Conservation (phyloP, 1,140 invertebrate genomes). For the Nasonia longicornis region DNA sequence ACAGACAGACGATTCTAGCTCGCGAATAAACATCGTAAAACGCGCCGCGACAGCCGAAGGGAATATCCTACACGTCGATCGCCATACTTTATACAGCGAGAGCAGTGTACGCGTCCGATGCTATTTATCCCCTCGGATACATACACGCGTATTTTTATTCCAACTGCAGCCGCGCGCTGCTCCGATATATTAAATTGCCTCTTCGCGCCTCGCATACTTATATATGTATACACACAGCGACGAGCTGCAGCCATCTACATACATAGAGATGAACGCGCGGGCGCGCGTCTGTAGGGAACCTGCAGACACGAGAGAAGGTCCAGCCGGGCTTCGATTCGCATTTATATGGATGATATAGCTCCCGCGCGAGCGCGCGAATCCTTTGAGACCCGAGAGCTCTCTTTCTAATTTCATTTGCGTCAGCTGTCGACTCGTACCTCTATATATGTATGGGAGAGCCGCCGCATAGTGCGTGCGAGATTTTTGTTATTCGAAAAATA, state of each 20-base stretch:
- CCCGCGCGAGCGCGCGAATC: not conserved
- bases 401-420: conserved; percentile 20
- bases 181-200: conserved; percentile 21
- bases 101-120: too few relatives aligned
- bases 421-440: not conserved
- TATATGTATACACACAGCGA: too few relatives aligned
- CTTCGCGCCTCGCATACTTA: not conserved
- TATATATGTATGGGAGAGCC: not conserved
- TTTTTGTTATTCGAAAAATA: not conserved
- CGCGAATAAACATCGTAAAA: not conserved
- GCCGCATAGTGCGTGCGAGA: not conserved
- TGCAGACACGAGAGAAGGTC: too few relatives aligned
- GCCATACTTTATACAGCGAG: not conserved
- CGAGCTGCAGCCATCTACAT: not conserved
- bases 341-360: conserved; percentile 15
- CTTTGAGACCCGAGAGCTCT: conserved; percentile 2
- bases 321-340: too few relatives aligned
- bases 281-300: not conserved
- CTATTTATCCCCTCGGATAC: not conserved
- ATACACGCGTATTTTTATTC: not conserved
- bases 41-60: not conserved
- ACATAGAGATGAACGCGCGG: conserved; percentile 18
- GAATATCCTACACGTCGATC: not conserved
- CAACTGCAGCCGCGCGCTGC: not conserved
- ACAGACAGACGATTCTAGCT: not conserved